A percentile compares a stretch with the other conserved stretches of the same genome.
Evolutionary conservation across 1,140 invertebrate genomes (phyloP).

Genomic region (Lysiphlebus fabarum): DNA sequence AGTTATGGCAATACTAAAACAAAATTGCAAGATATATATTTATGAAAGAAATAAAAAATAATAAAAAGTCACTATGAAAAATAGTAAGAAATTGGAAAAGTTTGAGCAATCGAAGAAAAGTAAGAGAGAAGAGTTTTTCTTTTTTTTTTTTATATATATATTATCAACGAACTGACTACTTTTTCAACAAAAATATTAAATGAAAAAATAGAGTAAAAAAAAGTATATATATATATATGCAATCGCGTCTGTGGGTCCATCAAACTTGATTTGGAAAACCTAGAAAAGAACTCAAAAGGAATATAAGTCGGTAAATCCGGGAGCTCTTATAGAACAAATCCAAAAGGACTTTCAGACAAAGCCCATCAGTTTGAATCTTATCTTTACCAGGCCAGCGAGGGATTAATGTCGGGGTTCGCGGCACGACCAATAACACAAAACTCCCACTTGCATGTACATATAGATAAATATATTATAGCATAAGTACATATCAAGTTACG

Average conservation of each 20-base stretch:
- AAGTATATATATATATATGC: neutral
- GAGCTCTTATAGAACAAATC: constrained; percentile 22
- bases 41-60: too few species aligned
- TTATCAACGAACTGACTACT: too few species aligned
- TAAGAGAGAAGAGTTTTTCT: too few species aligned
- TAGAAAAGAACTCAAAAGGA: constrained; percentile 3
- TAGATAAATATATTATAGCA: neutral
- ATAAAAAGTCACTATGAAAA: too few species aligned
- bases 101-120: too few species aligned
- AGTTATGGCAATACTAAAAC: too few species aligned
- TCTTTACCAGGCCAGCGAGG: constrained; percentile 20
- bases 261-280: neutral
- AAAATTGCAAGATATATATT: too few species aligned
- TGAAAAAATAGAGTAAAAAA: neutral
- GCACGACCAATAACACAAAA: constrained; percentile 3
- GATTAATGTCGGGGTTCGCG: constrained; percentile 20
- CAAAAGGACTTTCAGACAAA: constrained; percentile 24
- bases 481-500: neutral
- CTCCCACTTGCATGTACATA: neutral
- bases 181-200: too few species aligned
- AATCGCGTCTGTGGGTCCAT: neutral
- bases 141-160: too few species aligned
- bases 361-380: constrained; percentile 28
- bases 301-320: constrained; percentile 8
- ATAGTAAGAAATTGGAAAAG: too few species aligned